Conservation (phyloP, 2,888 invertebrate genomes). For the Acronicta aceris region DNA sequence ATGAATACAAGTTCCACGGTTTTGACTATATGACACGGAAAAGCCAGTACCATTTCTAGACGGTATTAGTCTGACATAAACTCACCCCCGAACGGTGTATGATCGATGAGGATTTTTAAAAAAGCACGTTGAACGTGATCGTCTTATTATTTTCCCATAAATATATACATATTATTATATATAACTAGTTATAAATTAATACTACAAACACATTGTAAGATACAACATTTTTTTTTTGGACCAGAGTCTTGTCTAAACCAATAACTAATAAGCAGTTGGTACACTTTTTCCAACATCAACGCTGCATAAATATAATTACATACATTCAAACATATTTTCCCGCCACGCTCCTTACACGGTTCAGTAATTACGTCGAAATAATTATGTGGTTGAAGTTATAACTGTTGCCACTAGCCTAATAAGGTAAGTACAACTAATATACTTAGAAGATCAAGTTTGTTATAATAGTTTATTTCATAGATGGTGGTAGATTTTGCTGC, state of each 20-base stretch:
- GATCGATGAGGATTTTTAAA: too few species aligned
- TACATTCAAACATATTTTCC: slow-evolving; percentile 52
- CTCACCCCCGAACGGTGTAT: too few species aligned
- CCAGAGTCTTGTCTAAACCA: not conserved
- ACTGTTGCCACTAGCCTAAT: slow-evolving; percentile 17
- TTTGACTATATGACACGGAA: too few species aligned
- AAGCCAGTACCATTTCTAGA: too few species aligned
- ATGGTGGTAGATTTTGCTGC: too few species aligned
- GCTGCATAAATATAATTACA: slow-evolving; percentile 51
- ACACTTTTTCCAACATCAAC: slow-evolving; percentile 39
- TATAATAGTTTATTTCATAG: slow-evolving; percentile 1
- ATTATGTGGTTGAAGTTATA: slow-evolving; percentile 48
- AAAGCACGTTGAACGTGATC: too few species aligned
- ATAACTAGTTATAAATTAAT: too few species aligned
- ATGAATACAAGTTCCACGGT: too few species aligned
- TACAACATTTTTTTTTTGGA: not conserved
- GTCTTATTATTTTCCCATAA: too few species aligned
- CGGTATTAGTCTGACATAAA: too few species aligned
- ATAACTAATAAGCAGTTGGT: slow-evolving; percentile 17
- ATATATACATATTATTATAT: too few species aligned
- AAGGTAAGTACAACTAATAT: slow-evolving; percentile 7
- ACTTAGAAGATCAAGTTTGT: slow-evolving; percentile 6
- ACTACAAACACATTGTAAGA: too few species aligned
- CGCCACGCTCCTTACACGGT: slow-evolving; percentile 50
- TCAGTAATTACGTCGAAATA: slow-evolving; percentile 49